These are phyloP conservation scores for Andricus grossulariae DNA, from an alignment of 1,140 invertebrate genomes.

Conservation along the genomic window DNA sequence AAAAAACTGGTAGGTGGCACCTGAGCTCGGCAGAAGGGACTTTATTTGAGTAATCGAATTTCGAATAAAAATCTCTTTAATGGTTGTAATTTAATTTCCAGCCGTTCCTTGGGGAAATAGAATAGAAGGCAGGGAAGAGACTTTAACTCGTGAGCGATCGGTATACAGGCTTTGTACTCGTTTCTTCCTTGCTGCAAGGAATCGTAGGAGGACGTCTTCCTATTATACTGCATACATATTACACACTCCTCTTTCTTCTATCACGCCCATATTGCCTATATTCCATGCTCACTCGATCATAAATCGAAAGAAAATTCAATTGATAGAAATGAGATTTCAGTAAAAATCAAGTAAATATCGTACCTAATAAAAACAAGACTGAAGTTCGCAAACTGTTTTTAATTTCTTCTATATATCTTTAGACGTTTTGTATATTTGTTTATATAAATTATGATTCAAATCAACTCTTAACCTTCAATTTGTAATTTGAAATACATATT, in stretches of 20 bases:
- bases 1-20: neutral
- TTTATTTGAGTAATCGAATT: neutral
- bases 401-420: no score
- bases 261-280: constrained; percentile 26
- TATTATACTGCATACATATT: constrained; percentile 23
- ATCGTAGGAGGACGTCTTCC: constrained; percentile 31
- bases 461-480: no score
- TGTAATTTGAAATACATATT: no score
- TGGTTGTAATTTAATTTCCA: constrained; percentile 29
- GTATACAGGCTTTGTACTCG: constrained; percentile 1
- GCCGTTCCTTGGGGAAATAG: constrained; percentile 9
- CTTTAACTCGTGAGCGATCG: constrained; percentile 29
- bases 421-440: no score
- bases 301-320: constrained; percentile 28
- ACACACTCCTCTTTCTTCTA: constrained; percentile 8
- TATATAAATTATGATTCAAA: no score
- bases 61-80: neutral
- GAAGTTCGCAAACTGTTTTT: no score
- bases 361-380: no score
- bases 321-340: neutral
- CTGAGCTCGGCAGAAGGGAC: no score
- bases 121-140: constrained; percentile 29
- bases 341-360: no score
- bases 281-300: constrained; percentile 19
- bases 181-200: constrained; percentile 29